phyloP scores from a whole-genome alignment of 2,113 vertebrate species.

The Rissa tridactyla region DNA sequence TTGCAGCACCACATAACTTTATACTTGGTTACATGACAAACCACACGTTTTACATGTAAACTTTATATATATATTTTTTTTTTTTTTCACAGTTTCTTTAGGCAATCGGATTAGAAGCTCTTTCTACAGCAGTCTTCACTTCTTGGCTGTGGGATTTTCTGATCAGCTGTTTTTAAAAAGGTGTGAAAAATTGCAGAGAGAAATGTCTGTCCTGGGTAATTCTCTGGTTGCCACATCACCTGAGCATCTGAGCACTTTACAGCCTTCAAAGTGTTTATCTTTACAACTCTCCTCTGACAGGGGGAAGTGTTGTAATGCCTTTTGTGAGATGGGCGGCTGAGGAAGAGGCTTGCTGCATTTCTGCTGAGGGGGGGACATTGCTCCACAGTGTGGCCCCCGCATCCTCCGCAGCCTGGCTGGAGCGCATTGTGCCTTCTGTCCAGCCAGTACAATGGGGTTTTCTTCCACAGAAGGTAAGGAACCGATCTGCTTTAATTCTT shows the following conservation, averaged over 20 bases:
- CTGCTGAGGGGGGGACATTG: background rate
- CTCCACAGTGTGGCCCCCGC: background rate
- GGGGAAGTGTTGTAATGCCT: background rate
- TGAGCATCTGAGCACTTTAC: background rate
- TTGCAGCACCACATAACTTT: background rate
- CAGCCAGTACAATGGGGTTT: background rate
- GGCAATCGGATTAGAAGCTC: background rate
- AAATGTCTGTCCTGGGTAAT: background rate
- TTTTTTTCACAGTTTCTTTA: background rate
- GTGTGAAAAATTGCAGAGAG: background rate
- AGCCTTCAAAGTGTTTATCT: background rate
- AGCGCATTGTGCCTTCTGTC: fast-evolving
- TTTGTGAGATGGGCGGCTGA: background rate
- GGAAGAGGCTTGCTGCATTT: background rate
- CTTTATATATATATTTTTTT: too few relatives aligned
- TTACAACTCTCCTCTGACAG: background rate
- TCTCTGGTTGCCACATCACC: background rate
- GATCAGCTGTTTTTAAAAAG: background rate
- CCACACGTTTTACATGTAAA: background rate
- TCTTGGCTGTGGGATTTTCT: background rate
- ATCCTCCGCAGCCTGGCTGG: background rate
- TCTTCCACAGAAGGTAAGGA: background rate
- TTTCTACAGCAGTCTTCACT: background rate
- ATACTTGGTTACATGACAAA: background rate
- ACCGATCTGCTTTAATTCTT: background rate